Evolutionary conservation across 2,888 invertebrate genomes (phyloP), one percentile per base, ranked within the genome.

Genomic region (Drosophila conformis): DNA sequence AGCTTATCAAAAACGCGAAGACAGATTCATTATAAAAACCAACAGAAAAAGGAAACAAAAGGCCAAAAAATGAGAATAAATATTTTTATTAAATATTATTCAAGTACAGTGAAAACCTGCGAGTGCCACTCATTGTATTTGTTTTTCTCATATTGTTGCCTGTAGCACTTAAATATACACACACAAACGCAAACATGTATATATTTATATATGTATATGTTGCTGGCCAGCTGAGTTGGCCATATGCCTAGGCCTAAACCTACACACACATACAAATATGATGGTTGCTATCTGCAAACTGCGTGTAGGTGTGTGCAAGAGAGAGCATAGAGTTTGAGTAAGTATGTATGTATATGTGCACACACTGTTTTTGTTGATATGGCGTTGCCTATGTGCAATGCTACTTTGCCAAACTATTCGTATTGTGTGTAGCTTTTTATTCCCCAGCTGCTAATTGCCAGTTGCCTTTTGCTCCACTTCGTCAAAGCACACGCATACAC

Each of bases 91-190:
- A 58, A 72, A 72, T 76, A 72, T 78, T 79, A 74, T 69, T 74
- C 57, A 67, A 74, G 35, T 71, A 69, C 69, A 82, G 70, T 71
- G 79, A 69, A 87, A 83, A 82, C 69, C 81, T 86, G 87, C 79
- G 84, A 82, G 76, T 80, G 87, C 78, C 86, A 78, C 58, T 76
- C 76, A 69, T 54, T 75, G 69, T 82, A 69, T 83, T 76, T 81
- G 53, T 70, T 75, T 84, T 70, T 70, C 80, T 59, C 58, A 42
- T 49, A 56, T 51, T 56, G 49, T 35, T 61, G 51, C 52, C 58
- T 60, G 52, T 40, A 42, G 64, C 70, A 71, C 73, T 71, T 59
- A 59, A 73, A 57, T 48, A 7, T 21, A 46, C 46, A 7, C 21
- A 42, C 13, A 46, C 25, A 21, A 21, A 42, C 6, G 21, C 42